Base-by-base conservation (phyloP, 2,888 invertebrate genomes). In the Tribolium freemani region DNA sequence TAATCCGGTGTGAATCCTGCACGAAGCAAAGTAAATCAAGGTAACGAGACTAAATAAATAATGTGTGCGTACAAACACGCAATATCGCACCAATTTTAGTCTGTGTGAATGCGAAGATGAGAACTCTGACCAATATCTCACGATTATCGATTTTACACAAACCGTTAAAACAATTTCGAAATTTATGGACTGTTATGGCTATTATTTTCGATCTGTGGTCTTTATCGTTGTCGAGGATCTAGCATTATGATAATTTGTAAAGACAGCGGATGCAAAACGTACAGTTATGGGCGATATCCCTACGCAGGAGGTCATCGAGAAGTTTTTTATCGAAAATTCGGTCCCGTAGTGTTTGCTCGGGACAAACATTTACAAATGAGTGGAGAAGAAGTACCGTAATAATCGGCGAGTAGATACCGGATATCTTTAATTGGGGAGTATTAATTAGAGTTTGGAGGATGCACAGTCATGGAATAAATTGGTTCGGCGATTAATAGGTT, bases 381-480 rank as follows among this genome's bases (percentile, higher is more conserved):
- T 58, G 56, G 26, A 51, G 57, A 58, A 67, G 66, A 58, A 72
- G 63, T 72, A 68, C 72, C 72, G 72, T 72, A 72, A 72, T 71
- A 66, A 71, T 71, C 66, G 66, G 60, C 44, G 63, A 48, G 48
- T 56, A 51, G 66, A 67, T 50, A 68, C 68, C 72, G 72, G 72
- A 72, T 72, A 72, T 72, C 63, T 68, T 68, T 63, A 72, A 72
- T 72, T 72, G 51, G 57, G 63, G 48, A 63, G 57, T 44, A 72
- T 72, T 68, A 72, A 72, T 72, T 72, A 63, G 68, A 61, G 11
- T 26, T 54, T 69, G 10, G 61, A 70, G 69, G 69, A 70, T 70
- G 69, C 69, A 60, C 16, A 56, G 63, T 70, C 63, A 63, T 61
- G 46, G 31, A 63, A 63, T 70, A 69, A 69, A 69, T 69, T 69